Evolutionary conservation across 1,140 invertebrate species (phyloP).

Genomic region (Ceratitis capitata): DNA sequence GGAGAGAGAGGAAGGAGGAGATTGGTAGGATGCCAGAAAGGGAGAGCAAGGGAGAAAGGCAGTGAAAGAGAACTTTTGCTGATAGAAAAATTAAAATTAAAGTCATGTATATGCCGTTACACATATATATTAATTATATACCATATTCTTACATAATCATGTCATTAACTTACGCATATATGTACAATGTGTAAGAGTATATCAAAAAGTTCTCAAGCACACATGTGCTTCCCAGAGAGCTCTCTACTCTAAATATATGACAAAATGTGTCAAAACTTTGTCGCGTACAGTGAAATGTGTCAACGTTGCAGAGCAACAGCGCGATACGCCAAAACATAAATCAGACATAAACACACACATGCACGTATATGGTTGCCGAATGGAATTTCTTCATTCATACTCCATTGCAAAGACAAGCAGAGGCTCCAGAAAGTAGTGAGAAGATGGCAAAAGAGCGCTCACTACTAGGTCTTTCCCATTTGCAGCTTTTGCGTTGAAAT

Average conservation of each 20-base stretch:
- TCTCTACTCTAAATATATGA: neutral
- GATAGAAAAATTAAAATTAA: too few relatives aligned
- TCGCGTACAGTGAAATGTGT: slow-evolving; percentile 3
- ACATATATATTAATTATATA: too few relatives aligned
- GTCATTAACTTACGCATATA: too few relatives aligned
- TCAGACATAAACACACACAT: neutral
- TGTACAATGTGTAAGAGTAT: neutral
- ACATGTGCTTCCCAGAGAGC: neutral
- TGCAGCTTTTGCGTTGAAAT: neutral
- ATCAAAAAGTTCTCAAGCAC: neutral
- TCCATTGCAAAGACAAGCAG: neutral
- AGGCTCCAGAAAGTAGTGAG: neutral
- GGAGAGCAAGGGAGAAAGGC: too few relatives aligned
- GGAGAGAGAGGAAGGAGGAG: too few relatives aligned
- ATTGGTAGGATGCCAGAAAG: too few relatives aligned
- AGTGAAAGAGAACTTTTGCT: too few relatives aligned
- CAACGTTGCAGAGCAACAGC: neutral
- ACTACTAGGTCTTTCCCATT: neutral
- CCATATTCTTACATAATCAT: too few relatives aligned
- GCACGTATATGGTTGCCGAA: neutral
- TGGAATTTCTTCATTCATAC: neutral
- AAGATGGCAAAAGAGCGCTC: neutral
- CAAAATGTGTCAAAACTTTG: slow-evolving; percentile 9
- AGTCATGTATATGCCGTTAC: too few relatives aligned
- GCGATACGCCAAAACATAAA: neutral